Evolutionary conservation across 1,140 invertebrate genomes (phyloP), one percentile per base, ranked within the genome.

Genomic region (Microplitis demolitor): DNA sequence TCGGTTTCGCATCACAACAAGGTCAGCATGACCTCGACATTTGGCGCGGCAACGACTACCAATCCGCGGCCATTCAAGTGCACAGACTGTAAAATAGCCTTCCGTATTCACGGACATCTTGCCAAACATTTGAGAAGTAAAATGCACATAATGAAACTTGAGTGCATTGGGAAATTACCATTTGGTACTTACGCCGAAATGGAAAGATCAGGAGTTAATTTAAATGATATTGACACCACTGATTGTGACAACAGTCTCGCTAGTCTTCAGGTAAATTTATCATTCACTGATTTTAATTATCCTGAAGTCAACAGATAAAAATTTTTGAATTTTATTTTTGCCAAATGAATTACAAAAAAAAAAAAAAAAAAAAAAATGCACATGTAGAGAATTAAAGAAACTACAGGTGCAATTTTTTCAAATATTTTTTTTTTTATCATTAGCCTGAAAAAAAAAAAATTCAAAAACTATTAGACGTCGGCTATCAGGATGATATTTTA

Each of bases 161-260:
- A 98, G 85, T 96, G 95, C 84, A 85, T 97, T 35, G 94, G 91
- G 54, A 98, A 98, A 87, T 84, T 99, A 72, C 97, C 97, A 0
- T 97, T 97, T 81, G 97, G 97, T n/a, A 96, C 96, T 35, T 98
- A 96, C 82, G 96, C 96, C 33, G 96, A 97, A 87, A 94, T 98
- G 80, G 97, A 98, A 85, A 89, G 96, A 33, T 94, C 93, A 16
- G 95, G 96, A 53, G 91, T 96, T 56, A 95, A 95, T 86, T 89
- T 97, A 72, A 97, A 95, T 74, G 96, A 97, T 85, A 98, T 97
- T 79, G 96, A 97, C 83, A 97, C 96, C 3, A 94, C 95, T 31
- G 96, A 97, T 87, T 97, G 96, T 89, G 94, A 96, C 80, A 96
- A 96, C 89, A 96, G 95, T 73, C 89, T 97, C 72, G 92, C 93